Evolutionary conservation across 1,140 invertebrate species (phyloP).

Genomic region (Drosophila kikkawai): DNA sequence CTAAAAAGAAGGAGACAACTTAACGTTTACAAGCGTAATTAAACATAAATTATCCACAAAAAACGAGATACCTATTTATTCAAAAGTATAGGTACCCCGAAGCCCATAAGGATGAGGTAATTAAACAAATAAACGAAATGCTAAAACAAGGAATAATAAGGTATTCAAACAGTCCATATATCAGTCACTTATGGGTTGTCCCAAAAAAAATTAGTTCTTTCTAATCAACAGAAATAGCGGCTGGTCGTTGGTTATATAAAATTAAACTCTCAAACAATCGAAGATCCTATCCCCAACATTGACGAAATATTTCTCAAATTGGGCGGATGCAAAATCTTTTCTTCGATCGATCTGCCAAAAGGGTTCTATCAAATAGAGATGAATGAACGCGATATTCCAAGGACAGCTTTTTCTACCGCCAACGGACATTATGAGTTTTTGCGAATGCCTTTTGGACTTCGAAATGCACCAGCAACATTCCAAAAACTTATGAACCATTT

Average conservation of each 20-base stretch:
- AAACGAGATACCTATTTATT: neutral
- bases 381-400: neutral
- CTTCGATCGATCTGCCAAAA: neutral
- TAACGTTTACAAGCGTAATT: conserved; percentile 4
- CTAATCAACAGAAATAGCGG: neutral
- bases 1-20: conserved; percentile 1
- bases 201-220: neutral
- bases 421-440: neutral
- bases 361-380: neutral
- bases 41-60: neutral
- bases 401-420: neutral
- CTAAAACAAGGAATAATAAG: neutral
- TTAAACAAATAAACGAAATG: neutral
- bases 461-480: neutral
- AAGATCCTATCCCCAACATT: neutral
- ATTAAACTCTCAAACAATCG: neutral
- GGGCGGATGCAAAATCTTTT: neutral
- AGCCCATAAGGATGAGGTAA: neutral
- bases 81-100: neutral
- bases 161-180: neutral
- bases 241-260: neutral
- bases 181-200: neutral
- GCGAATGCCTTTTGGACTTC: neutral
- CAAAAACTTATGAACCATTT: neutral
- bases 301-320: neutral